phyloP scores from a whole-genome alignment of 2,113 vertebrate species.

The Lophochroa leadbeateri region DNA sequence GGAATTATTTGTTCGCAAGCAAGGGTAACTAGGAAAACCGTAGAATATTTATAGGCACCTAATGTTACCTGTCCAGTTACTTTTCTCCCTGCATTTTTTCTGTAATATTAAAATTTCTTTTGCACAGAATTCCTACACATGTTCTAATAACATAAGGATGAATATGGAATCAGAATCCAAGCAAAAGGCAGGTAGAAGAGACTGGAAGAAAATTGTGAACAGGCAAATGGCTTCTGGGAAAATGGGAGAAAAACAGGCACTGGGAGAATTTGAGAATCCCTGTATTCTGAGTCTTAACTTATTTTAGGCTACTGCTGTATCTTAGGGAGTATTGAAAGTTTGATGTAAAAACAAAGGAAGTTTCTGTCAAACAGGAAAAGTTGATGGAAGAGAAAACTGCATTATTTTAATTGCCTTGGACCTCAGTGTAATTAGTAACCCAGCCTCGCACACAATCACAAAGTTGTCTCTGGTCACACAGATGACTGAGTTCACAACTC shows the following conservation, averaged over 20 bases:
- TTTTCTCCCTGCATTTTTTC: neutral
- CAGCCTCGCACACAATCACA: neutral
- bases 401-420: slow-evolving; percentile 1
- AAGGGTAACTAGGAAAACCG: neutral
- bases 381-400: neutral
- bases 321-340: neutral
- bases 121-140: neutral
- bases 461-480: neutral
- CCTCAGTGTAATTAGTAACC: neutral
- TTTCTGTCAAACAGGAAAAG: neutral
- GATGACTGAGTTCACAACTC: neutral
- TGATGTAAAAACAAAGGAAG: neutral
- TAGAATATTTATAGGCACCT: neutral
- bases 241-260: neutral
- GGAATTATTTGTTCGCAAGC: neutral
- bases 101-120: neutral
- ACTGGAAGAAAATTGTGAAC: neutral
- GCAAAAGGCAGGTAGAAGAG: neutral
- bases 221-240: neutral
- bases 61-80: neutral
- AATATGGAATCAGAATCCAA: neutral
- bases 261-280: neutral
- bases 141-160: neutral
- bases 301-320: neutral
- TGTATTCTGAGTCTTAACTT: neutral